phyloP scores from a whole-genome alignment of 64 coral and sea anemone species.

The Dendrophyllia cribrosa region DNA sequence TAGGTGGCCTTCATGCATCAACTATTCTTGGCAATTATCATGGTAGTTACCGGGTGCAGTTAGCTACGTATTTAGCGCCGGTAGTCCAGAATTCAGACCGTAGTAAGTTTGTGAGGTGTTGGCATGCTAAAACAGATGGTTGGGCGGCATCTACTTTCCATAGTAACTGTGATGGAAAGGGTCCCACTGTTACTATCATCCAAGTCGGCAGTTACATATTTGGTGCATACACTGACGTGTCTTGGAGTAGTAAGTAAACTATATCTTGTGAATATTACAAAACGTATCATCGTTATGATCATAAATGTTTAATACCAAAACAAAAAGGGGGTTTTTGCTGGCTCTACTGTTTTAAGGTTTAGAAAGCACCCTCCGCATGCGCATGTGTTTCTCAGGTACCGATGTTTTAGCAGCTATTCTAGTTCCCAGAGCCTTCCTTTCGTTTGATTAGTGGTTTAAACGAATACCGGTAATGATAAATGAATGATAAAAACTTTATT shows the following conservation, averaged over 20 bases:
- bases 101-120: constrained; percentile 15
- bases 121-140: constrained; percentile 22
- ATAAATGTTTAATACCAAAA: too few species aligned
- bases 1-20: background rate
- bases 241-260: background rate
- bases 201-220: background rate
- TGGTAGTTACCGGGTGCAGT: background rate
- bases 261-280: too few species aligned
- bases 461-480: too few species aligned
- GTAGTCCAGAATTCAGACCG: background rate
- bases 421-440: too few species aligned
- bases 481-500: too few species aligned
- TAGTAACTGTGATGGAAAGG: constrained; percentile 20
- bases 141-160: constrained; percentile 20
- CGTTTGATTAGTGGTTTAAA: too few species aligned
- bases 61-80: background rate
- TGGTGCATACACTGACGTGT: constrained; percentile 11
- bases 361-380: too few species aligned
- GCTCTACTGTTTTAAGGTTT: too few species aligned
- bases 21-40: background rate
- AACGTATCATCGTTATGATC: too few species aligned
- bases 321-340: too few species aligned
- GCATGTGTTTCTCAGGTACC: too few species aligned
- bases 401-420: too few species aligned
- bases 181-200: background rate